Evolutionary conservation across 2,888 invertebrate species (phyloP).

Genomic region (Pyrrhosoma nymphula): DNA sequence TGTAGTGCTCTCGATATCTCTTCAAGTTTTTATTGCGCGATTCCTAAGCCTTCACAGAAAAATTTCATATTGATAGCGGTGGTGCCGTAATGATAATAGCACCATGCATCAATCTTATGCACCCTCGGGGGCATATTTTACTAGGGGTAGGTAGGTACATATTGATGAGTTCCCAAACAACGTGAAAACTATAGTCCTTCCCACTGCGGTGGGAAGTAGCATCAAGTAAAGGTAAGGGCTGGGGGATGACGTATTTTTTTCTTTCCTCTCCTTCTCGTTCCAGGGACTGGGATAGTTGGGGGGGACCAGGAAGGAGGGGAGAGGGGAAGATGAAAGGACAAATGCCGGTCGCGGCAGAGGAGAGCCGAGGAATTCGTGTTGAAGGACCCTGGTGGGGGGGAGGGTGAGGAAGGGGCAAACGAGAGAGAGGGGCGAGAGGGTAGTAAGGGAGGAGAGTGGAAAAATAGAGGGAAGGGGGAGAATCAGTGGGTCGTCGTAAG

Average conservation of each 20-base stretch:
- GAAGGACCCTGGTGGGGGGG: neutral
- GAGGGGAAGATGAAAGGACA: neutral
- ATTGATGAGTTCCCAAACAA: too few species aligned
- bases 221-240: neutral
- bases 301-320: neutral
- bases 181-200: too few species aligned
- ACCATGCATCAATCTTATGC: too few species aligned
- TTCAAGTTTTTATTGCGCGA: too few species aligned
- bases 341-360: neutral
- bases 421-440: neutral
- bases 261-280: neutral
- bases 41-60: too few species aligned
- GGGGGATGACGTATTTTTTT: neutral
- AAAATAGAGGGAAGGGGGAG: too few species aligned
- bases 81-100: too few species aligned
- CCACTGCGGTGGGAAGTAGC: too few species aligned
- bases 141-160: too few species aligned
- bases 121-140: too few species aligned
- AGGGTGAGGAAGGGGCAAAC: neutral
- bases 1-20: too few species aligned
- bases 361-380: neutral
- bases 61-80: too few species aligned
- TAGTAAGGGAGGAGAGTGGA: neutral
- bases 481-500: neutral
- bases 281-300: neutral